Base-by-base conservation (phyloP, 2,113 vertebrate species). In the Microcebus lehilahytsara region DNA sequence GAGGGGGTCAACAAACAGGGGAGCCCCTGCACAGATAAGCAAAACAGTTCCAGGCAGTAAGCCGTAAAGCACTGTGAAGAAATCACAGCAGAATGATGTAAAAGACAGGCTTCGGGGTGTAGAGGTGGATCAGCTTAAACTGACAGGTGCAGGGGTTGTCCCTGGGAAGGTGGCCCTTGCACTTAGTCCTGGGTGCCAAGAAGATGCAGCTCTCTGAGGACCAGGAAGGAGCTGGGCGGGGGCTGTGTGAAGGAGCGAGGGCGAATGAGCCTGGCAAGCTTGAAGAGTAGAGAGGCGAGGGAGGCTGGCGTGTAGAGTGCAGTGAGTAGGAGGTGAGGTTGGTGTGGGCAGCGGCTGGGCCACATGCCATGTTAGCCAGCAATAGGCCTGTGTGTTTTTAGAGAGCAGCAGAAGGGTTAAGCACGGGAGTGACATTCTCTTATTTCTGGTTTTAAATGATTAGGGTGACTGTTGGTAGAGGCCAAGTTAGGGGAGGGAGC, bases 141-240 rank as follows among this genome's bases (percentile, higher is more conserved):
- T 5, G 58, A 23, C 3, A 6, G 42, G 2, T 42, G 37, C 49
- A 27, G 88, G 13, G 32, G 58, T 60, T 27, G 2, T 53, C 62
- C 25, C 60, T 14, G 49, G 32, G 64, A 5, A 46, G 13, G 37
- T 1, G 5, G 13, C 0, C 1, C 66, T 9, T 40, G 58, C 2
- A 10, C 81, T 27, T 40, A 49, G 71, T 34, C 81, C n/a, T 19
- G 2, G 12, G 19, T 49, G 51, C 32, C 17, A 34, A 49, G 62
- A 67, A 19, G 80, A n/a, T 8, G 20, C 37, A 10, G 81, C n/a
- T 42, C 46, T 8, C 16, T 0, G 27, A 34, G 30, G 58, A 6
- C 20, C 42, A 22, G 79, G 69, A n/a, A 34, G 37, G 17, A 2
- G 22, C 5, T 58, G 49, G 72, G 64, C 20, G 8, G 27, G 12